Percentiles rank a stretch among this genome's conserved stretches.
Conservation (phyloP, 2,888 invertebrate species). For the Chymomyza caudatula region DNA sequence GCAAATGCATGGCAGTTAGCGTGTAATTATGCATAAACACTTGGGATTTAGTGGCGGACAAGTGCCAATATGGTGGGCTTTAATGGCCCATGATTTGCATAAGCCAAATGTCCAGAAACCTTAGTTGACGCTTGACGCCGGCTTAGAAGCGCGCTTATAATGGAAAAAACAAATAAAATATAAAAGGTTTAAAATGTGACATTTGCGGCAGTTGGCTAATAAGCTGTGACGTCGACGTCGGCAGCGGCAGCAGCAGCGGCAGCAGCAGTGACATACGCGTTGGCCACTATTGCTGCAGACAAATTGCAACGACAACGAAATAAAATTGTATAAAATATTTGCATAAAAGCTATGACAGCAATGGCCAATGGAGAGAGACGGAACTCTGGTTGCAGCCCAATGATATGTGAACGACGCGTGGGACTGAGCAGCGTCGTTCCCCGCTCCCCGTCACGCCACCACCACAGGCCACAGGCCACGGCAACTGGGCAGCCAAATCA, state of each 20-base stretch:
- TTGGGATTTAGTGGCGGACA: constrained; percentile 48
- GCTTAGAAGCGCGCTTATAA: neutral
- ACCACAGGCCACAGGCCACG: too few relatives aligned
- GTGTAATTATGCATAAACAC: constrained; percentile 68
- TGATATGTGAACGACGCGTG: constrained; percentile 13
- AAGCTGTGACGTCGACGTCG: constrained; percentile 39
- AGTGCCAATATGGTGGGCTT: constrained; percentile 31
- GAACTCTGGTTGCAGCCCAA: neutral
- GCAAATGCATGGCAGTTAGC: constrained; percentile 1
- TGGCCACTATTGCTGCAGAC: constrained; percentile 33
- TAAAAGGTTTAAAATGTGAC: neutral
- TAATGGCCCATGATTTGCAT: constrained; percentile 61
- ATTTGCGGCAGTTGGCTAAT: constrained; percentile 7
- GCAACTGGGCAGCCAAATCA: neutral
- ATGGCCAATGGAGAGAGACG: neutral
- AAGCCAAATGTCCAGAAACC: constrained; percentile 37
- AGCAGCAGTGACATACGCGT: neutral
- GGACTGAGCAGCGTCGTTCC: neutral
- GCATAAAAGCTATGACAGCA: constrained; percentile 1
- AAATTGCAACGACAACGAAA: constrained; percentile 41
- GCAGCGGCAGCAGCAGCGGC: too few relatives aligned
- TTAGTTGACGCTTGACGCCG: neutral
- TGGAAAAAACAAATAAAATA: neutral
- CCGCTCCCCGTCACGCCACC: too few relatives aligned
- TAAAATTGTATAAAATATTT: constrained; percentile 10